phyloP scores from a whole-genome alignment of 1,140 invertebrate species.

The Dufourea novaeangliae region DNA sequence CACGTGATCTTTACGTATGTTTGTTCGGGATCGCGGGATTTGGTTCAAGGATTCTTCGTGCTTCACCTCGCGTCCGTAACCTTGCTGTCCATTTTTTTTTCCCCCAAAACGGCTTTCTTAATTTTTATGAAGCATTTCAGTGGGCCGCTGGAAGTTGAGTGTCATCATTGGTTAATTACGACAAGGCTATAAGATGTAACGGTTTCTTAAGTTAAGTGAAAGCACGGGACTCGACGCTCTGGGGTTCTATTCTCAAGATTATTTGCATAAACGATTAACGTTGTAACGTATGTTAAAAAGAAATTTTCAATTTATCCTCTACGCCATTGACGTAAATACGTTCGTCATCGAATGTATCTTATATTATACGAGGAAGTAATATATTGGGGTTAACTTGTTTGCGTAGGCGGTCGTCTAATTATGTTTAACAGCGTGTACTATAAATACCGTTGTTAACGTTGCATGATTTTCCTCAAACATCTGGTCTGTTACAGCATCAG shows the following conservation, averaged over 20 bases:
- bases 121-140: not conserved
- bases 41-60: not conserved
- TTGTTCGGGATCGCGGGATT: not conserved
- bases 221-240: not conserved
- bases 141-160: not conserved
- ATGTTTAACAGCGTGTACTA: not conserved
- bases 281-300: too few species aligned
- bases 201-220: not conserved
- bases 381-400: not conserved
- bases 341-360: too few species aligned
- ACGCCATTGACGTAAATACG: not conserved
- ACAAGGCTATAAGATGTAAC: not conserved
- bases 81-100: not conserved
- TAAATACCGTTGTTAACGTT: not conserved
- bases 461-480: not conserved
- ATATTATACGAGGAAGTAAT: not conserved
- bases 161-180: not conserved
- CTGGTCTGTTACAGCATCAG: not conserved
- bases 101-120: not conserved
- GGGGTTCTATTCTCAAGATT: too few species aligned
- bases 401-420: not conserved
- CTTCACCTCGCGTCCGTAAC: not conserved
- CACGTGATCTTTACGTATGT: too few species aligned
- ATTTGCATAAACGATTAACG: slow-evolving; percentile 24
- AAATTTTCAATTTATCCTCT: not conserved